phyloP scores from a whole-genome alignment of 2,888 invertebrate species.

The Pseudoips prasinana region DNA sequence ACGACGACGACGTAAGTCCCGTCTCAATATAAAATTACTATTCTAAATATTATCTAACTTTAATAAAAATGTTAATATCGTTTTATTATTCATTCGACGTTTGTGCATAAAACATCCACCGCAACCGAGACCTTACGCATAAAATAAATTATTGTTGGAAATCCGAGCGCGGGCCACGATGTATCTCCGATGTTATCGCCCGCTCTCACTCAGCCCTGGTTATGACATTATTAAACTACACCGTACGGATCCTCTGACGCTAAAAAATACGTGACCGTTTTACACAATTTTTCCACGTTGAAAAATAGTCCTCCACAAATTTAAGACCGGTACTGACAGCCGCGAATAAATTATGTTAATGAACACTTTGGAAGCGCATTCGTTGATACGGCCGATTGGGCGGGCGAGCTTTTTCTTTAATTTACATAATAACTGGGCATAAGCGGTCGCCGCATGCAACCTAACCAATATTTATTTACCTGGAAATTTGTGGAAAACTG shows the following conservation, averaged over 20 bases:
- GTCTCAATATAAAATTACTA: too few species aligned
- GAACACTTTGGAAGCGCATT: slow-evolving; percentile 76
- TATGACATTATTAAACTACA: slow-evolving; percentile 77
- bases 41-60: too few species aligned
- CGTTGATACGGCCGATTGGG: slow-evolving; percentile 67
- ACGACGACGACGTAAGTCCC: too few species aligned
- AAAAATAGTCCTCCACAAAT: slow-evolving; percentile 75
- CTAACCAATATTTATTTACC: slow-evolving; percentile 31
- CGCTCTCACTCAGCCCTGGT: slow-evolving; percentile 52
- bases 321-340: slow-evolving; percentile 76
- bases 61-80: too few species aligned
- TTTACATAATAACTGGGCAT: slow-evolving; percentile 65
- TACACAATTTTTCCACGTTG: slow-evolving; percentile 66
- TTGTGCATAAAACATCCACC: slow-evolving; percentile 57
- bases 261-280: slow-evolving; percentile 78
- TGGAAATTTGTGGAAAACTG: too few species aligned
- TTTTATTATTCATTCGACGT: slow-evolving; percentile 52
- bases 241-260: slow-evolving; percentile 53
- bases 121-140: slow-evolving; percentile 61
- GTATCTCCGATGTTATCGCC: slow-evolving; percentile 66
- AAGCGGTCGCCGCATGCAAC: slow-evolving; percentile 28
- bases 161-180: slow-evolving; percentile 51
- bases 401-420: slow-evolving; percentile 52
- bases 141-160: slow-evolving; percentile 68
- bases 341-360: slow-evolving; percentile 79